These are phyloP conservation scores for Caenorhabditis tropicalis DNA, from an alignment of 1,140 invertebrate species.

Conservation along the genomic window DNA sequence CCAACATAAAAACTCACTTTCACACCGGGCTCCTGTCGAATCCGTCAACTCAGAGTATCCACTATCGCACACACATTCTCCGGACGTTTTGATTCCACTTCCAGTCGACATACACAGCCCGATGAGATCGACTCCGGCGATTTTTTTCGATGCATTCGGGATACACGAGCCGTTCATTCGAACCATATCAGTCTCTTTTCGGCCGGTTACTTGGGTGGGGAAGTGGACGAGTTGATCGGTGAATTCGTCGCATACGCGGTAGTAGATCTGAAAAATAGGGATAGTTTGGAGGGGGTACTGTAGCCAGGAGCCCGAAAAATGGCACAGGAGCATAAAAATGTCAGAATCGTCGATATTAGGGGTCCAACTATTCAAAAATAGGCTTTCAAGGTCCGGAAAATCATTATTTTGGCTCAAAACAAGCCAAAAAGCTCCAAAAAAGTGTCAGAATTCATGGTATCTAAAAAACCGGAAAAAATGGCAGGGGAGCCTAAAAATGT, in stretches of 20 bases:
- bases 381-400: too few relatives aligned
- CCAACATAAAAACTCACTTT: background rate
- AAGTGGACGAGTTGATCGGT: constrained; percentile 33
- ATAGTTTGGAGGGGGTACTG: background rate
- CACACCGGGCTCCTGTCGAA: constrained; percentile 15
- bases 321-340: too few relatives aligned
- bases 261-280: constrained; percentile 2
- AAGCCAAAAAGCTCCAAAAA: too few relatives aligned
- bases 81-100: background rate
- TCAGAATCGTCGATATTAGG: too few relatives aligned
- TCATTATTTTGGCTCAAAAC: too few relatives aligned
- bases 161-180: constrained; percentile 19
- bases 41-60: constrained; percentile 1
- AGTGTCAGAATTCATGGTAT: too few relatives aligned
- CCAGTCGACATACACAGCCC: constrained; percentile 11
- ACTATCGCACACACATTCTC: constrained; percentile 31
- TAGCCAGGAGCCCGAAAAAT: too few relatives aligned
- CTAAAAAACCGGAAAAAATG: too few relatives aligned
- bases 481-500: too few relatives aligned
- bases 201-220: background rate
- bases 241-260: constrained; percentile 12
- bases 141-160: constrained; percentile 11
- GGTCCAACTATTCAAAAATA: too few relatives aligned
- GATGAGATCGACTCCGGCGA: background rate
- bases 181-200: constrained; percentile 26